Conservation (phyloP, 2,888 invertebrate species). For the Nephrotoma appendiculata region DNA sequence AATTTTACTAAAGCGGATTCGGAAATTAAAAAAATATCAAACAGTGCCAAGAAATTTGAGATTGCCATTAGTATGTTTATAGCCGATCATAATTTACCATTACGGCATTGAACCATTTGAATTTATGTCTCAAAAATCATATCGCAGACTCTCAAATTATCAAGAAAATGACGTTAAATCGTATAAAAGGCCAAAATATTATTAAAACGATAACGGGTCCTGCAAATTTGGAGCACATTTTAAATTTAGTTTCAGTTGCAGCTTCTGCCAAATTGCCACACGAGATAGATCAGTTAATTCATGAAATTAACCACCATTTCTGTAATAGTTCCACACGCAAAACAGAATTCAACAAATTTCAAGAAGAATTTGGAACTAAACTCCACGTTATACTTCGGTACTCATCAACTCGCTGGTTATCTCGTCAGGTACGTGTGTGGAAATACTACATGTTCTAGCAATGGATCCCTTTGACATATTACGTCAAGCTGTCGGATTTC, state of each 20-base stretch:
- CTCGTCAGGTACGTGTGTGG: not conserved
- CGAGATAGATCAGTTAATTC: not conserved
- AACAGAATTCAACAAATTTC: not conserved
- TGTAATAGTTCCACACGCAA: not conserved
- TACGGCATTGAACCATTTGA: not conserved
- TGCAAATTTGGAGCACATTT: not conserved
- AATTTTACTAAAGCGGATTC: too few species aligned
- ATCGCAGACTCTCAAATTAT: not conserved
- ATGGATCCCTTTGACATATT: not conserved
- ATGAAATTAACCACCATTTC: not conserved
- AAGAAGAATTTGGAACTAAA: not conserved
- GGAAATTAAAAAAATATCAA: not conserved
- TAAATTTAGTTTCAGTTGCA: too few species aligned
- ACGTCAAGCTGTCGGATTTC: too few species aligned
- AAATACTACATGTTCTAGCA: not conserved
- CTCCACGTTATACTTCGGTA: not conserved
- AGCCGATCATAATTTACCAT: not conserved
- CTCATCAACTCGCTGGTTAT: not conserved
- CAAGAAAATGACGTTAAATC: not conserved
- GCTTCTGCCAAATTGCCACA: not conserved
- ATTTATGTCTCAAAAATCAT: too few species aligned
- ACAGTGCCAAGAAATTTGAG: too few species aligned
- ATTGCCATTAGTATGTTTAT: not conserved
- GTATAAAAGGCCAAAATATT: not conserved
- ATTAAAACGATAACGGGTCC: not conserved